A percentile compares a stretch with the other conserved stretches of the same genome.
phyloP scores from a whole-genome alignment of 2,888 invertebrate species.

The Tridacna gigas region DNA sequence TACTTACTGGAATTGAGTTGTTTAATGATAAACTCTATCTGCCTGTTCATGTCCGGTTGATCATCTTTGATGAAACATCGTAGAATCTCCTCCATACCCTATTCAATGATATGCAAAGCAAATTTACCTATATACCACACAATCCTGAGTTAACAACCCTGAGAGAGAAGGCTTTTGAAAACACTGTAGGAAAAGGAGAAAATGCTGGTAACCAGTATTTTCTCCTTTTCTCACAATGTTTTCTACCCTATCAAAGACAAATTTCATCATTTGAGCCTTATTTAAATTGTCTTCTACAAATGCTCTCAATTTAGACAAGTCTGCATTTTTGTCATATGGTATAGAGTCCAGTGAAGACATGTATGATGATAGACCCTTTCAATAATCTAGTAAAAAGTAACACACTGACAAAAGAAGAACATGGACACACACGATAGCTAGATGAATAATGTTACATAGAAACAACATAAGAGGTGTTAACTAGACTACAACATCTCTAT shows the following conservation, averaged over 20 bases:
- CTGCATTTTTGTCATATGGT: neutral
- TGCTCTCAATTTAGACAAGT: neutral
- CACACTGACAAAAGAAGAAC: too few relatives aligned
- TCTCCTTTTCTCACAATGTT: constrained; percentile 8
- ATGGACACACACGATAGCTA: too few relatives aligned
- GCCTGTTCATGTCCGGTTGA: constrained; percentile 84
- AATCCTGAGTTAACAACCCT: neutral
- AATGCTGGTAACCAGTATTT: neutral
- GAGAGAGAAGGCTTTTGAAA: neutral
- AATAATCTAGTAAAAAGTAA: too few relatives aligned
- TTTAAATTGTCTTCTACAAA: neutral
- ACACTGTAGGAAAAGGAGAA: neutral
- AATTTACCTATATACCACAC: neutral
- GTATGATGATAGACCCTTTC: too few relatives aligned
- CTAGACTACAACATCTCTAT: too few relatives aligned
- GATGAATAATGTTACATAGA: too few relatives aligned
- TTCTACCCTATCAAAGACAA: neutral
- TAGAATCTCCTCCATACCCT: constrained; percentile 85
- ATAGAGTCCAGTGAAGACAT: too few relatives aligned
- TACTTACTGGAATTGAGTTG: constrained; percentile 84
- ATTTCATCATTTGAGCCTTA: neutral
- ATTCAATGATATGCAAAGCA: neutral
- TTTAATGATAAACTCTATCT: constrained; percentile 85
- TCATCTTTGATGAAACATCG: constrained; percentile 84
- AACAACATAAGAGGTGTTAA: too few relatives aligned